Conservation (phyloP, 1,140 invertebrate genomes). For the Drosophila tristis region DNA sequence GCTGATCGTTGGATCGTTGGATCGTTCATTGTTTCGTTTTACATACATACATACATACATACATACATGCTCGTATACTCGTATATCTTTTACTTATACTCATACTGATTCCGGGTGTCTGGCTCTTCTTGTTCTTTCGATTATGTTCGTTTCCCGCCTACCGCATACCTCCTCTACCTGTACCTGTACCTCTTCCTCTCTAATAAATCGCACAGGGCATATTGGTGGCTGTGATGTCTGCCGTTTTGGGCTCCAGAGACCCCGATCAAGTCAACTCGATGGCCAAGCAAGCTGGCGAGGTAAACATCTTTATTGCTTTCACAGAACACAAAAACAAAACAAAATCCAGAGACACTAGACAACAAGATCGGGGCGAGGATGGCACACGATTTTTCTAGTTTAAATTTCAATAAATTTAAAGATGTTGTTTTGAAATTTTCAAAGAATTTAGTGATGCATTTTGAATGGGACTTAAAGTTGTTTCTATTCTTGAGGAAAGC, state of each 20-base stretch:
- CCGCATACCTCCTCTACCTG: constrained; percentile 68
- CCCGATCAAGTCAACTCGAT: constrained; percentile 94
- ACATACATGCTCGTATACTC: constrained; percentile 2
- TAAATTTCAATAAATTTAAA: no score
- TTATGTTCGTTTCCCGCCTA: constrained; percentile 53
- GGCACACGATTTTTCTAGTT: no score
- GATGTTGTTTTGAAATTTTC: no score
- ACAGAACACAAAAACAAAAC: constrained; percentile 24
- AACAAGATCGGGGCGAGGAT: constrained; percentile 41
- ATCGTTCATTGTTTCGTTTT: constrained; percentile 32
- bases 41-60: constrained; percentile 17
- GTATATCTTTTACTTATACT: constrained; percentile 27
- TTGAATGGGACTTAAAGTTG: not conserved
- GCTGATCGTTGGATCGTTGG: constrained; percentile 36
- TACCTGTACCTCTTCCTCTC: constrained; percentile 23
- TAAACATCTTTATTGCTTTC: constrained; percentile 85
- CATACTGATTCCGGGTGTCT: constrained; percentile 59
- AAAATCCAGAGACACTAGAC: constrained; percentile 25
- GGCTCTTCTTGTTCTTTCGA: constrained; percentile 54
- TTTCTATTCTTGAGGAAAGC: not conserved
- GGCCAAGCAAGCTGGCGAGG: constrained; percentile 97
- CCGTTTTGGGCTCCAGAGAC: constrained; percentile 94
- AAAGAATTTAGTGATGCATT: no score
- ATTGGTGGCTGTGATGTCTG: constrained; percentile 94
- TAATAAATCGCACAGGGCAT: constrained; percentile 88